Evolutionary conservation across 1,140 invertebrate genomes (phyloP).

Genomic region (Drosophila watanabei): DNA sequence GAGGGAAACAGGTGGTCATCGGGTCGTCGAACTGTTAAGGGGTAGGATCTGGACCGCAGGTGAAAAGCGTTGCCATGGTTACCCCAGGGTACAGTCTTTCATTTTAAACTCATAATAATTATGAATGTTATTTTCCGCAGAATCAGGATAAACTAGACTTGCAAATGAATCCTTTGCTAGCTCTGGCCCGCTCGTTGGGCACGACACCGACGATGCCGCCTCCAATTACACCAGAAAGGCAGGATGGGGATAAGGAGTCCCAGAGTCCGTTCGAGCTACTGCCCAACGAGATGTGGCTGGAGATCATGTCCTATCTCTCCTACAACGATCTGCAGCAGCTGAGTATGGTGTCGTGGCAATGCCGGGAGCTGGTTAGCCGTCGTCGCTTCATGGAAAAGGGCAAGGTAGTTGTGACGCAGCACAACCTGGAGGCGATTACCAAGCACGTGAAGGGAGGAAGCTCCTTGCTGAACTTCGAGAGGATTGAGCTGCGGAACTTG

Average conservation of each 20-base stretch:
- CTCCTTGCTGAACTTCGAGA: conserved; percentile 54
- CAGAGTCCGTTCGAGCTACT: conserved; percentile 51
- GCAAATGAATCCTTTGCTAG: conserved; percentile 28
- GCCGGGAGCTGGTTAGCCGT: conserved; percentile 58
- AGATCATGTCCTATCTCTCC: conserved; percentile 71
- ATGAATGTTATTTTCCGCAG: background rate
- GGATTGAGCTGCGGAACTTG: conserved; percentile 63
- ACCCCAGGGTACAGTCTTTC: too few species aligned
- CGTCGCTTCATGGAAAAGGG: conserved; percentile 52
- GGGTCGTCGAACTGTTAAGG: conserved; percentile 14
- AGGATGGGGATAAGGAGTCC: background rate
- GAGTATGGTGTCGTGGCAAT: conserved; percentile 68
- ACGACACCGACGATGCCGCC: conserved; percentile 19
- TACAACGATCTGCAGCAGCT: conserved; percentile 69
- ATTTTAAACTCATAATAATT: background rate
- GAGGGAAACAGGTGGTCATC: conserved; percentile 29
- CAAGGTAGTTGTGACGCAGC: conserved; percentile 59
- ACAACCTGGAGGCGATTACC: conserved; percentile 55
- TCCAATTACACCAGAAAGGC: conserved; percentile 1
- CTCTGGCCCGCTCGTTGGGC: conserved; percentile 12
- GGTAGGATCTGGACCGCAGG: conserved; percentile 18
- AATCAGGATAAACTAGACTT: conserved; percentile 24
- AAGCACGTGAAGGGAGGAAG: conserved; percentile 40
- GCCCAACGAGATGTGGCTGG: conserved; percentile 72
- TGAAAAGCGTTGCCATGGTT: conserved; percentile 6